Evolutionary conservation across 2,888 invertebrate species (phyloP), one percentile per base, ranked within the genome.

Genomic region (Kryphioiulus occultus): DNA sequence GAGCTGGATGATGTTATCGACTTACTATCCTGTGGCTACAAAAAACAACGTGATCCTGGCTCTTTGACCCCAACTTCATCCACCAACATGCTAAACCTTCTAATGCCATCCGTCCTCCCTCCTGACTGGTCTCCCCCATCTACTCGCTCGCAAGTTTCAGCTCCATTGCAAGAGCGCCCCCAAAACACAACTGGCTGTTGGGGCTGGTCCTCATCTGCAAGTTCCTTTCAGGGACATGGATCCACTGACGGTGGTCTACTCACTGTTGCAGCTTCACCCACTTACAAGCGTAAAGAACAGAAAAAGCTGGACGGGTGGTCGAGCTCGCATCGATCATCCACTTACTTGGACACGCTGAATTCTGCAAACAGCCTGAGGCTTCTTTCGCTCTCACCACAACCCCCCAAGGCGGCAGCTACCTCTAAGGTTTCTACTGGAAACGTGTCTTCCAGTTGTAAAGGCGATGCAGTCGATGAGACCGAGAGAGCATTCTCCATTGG

Each of bases 401-500:
- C 68, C 26, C 68, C 26, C 68, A 68, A 68, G 26, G 12, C 68
- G 26, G 68, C 10, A 26, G 68, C 22, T 68, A 2, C 68, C 68
- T 22, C 68, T 68, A 26, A 2, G 12, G 68, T 68, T 22, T 1
- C 5, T 59, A n/a, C 22, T 22, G 26, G 68, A 68, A 47, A 17
- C 17, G 47, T 32, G 30, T 83, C 84, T 17, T 19, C 84, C n/a
- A 3, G 35, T 42, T n/a, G 39, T n/a, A 84, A 84, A 42, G n/a
- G 17, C 22, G 84, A 84, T n/a, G 84, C 19, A 35, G n/a, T 42
- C 7, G 22, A 32, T 26, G 47, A 47, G 32, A 44, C 30, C 5
- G 85, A 85, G n/a, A 42, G 85, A n/a, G 85, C 85, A 5, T 85
- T 85, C 26, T 85, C 85, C 47, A 85, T 85, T 7, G 85, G 85